Conservation (phyloP, 2,797 vertebrate species). For the Delichon dasypus region DNA sequence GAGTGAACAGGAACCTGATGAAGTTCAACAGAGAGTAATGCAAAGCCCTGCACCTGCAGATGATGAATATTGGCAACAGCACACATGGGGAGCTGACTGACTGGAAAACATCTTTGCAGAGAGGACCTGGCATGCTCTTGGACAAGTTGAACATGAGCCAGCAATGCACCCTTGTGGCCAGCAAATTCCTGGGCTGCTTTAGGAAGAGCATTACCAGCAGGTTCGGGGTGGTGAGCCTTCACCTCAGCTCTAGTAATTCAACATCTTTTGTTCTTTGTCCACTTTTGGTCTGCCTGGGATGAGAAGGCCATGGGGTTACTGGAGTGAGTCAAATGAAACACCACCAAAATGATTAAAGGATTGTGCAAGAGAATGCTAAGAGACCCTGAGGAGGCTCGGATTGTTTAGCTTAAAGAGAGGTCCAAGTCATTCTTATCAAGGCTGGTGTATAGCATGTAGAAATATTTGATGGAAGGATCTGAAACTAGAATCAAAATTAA, state of each 20-base stretch:
- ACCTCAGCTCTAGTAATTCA: not conserved
- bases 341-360: not conserved
- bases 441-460: not conserved
- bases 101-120: not conserved
- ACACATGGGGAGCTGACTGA: not conserved
- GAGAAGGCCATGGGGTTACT: not conserved
- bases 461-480: not conserved
- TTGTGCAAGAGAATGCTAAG: not conserved
- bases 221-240: not conserved
- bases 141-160: not conserved
- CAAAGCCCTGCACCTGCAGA: not conserved
- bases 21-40: not conserved
- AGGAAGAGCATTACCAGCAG: not conserved
- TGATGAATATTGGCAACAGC: not conserved
- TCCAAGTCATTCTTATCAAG: not conserved
- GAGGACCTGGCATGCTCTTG: not conserved
- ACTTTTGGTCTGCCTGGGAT: not conserved
- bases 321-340: not conserved
- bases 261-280: not conserved
- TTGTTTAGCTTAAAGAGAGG: not conserved
- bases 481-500: not conserved
- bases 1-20: not conserved
- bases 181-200: not conserved
- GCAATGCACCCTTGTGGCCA: conserved; percentile 14
- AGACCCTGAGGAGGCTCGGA: not conserved